Evolutionary conservation across 2,113 vertebrate genomes (phyloP), one percentile per base, ranked within the genome.

Genomic region (Ranitomeya variabilis): DNA sequence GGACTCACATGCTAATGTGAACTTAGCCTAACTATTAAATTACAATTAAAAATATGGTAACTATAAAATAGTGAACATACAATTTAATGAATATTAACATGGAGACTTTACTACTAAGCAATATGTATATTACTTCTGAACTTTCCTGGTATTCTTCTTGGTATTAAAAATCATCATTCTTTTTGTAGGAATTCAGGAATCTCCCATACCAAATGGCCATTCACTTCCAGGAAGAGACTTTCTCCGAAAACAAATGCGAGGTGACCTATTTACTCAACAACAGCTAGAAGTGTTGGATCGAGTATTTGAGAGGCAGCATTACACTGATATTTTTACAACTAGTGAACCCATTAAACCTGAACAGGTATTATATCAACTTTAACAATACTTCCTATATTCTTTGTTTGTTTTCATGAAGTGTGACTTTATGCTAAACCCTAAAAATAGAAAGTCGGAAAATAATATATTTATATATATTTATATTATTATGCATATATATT

Each of bases 231-330:
- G 98, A 92, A 96, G 98, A 96, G 98, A 99, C 93, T 99, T 99
- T 94, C 97, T 99, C 90, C 96, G 98, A 93, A 99, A 99, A 94
- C 98, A 99, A 95, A 99, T 99, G 98, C 94, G 98, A 93, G 98
- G 98, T 92, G 98, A 99, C 91, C 96, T 99, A 89, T 99, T 99
- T 93, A 97, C 98, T 1, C 96, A 97, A 88, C 98, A 99, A 94
- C 98, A 99, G 93, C 95, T 99, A 90, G 98, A 99, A 94, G 98
- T 99, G 94, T 94, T 99, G 96, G 97, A 99, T 92, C 96, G 95
- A n/a, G 97, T 99, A 92, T 98, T 99, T 91, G 98, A 99, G 93
- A 97, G 97, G 93, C 97, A 98, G 90, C 97, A 96, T 93, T 96
- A 96, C 91, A 96, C 97, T 1, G 98, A 98, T 92, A 96, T 98